phyloP scores from a whole-genome alignment of 2,888 invertebrate species.

The Octonoba sinensis region DNA sequence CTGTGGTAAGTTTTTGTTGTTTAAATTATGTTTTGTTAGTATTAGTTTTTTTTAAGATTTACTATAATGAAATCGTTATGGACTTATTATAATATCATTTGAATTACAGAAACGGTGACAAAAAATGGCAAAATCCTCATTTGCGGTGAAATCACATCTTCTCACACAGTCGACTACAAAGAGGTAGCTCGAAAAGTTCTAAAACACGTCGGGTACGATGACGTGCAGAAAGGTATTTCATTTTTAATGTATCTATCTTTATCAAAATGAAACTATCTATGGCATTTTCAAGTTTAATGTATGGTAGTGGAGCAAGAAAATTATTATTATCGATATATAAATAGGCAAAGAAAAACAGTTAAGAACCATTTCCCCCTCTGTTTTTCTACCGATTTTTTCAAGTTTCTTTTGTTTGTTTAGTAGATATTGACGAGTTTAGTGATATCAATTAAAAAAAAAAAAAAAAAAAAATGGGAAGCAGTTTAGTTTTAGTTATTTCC shows the following conservation, averaged over 20 bases:
- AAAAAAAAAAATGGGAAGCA: too few relatives aligned
- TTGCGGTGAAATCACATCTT: constrained; percentile 98
- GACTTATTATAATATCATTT: not conserved
- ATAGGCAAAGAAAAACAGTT: too few relatives aligned
- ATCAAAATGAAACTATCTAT: too few relatives aligned
- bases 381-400: too few relatives aligned
- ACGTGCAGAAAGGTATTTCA: constrained; percentile 89
- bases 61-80: not conserved
- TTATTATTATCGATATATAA: too few relatives aligned
- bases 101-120: constrained; percentile 87
- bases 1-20: constrained; percentile 74
- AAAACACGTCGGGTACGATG: constrained; percentile 98
- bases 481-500: too few relatives aligned
- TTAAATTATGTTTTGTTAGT: not conserved
- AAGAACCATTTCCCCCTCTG: too few relatives aligned
- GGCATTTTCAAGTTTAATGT: too few relatives aligned
- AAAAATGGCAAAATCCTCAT: constrained; percentile 99
- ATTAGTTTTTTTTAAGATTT: not conserved
- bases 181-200: constrained; percentile 96
- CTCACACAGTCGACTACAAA: constrained; percentile 97
- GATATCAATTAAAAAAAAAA: too few relatives aligned
- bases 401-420: too few relatives aligned
- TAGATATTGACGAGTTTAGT: too few relatives aligned
- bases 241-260: not conserved
- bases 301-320: too few relatives aligned